Base-by-base conservation (phyloP, 2,888 invertebrate genomes). In the Diachrysia chrysitis region DNA sequence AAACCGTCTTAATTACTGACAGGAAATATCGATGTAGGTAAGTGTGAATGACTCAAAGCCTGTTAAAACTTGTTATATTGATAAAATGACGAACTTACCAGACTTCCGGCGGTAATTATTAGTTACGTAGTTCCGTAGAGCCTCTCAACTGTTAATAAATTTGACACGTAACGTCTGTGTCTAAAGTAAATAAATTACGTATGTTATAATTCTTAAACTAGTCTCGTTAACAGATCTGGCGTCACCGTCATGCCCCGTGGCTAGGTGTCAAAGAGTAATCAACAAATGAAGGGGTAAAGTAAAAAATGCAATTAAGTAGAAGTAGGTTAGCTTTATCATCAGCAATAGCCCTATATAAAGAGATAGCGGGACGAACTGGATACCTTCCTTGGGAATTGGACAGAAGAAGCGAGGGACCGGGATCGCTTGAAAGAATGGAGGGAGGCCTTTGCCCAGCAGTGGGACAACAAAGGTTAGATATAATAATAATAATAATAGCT, bases 31-130 rank as follows among this genome's bases (percentile, higher is more conserved):
- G 58, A 69, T 35, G n/a, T 60, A 55, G 63, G 48, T 57, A 56
- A 64, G 51, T 64, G 64, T 59, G 56, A 77, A 70, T 77, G 78
- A 78, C 21, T 80, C 75, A 73, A 17, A 25, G 29, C 61, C 48
- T 29, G 25, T 23, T 73, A 69, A 80, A n/a, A n/a, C n/a, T 66
- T 61, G 60, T 69, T 60, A 69, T 66, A 78, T 80, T 67, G 66
- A 66, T 70, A 79, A 76, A 70, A 66, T 51, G 12, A 65, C 66
- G 66, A 63, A 58, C 51, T 82, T 79, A 79, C 66, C 71, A 73
- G 69, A 81, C 63, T 66, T 81, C 83, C 79, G 73, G 32, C 58
- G 68, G 23, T 54, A 55, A 62, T 55, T 35, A 25, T 58, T 25
- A 48, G 63, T 70, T 79, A 69, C 59, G 58, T 70, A 29, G 75